phyloP scores from a whole-genome alignment of 2,113 vertebrate genomes.

The Sardina pilchardus region DNA sequence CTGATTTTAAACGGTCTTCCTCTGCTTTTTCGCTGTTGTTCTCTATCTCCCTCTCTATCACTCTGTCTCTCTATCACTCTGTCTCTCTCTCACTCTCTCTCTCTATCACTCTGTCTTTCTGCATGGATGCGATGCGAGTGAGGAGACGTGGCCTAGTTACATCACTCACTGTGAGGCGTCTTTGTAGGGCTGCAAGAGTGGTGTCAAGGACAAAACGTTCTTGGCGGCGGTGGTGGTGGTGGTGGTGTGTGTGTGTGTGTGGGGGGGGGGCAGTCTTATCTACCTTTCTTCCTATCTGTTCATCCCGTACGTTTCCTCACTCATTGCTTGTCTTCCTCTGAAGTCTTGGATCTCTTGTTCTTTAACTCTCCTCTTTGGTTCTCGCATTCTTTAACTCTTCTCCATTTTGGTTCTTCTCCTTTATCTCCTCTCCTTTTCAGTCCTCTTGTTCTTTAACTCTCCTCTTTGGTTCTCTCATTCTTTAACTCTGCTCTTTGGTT shows the following conservation, averaged over 20 bases:
- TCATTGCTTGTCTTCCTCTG: neutral
- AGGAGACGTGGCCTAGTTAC: constrained; percentile 62
- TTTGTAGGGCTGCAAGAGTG: constrained; percentile 54
- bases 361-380: neutral
- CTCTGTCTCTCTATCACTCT: neutral
- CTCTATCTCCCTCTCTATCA: neutral
- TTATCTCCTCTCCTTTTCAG: too few species aligned
- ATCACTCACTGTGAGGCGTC: constrained; percentile 53
- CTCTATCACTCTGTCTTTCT: constrained; percentile 16
- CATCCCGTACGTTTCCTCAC: constrained; percentile 28
- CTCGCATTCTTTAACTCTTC: too few species aligned
- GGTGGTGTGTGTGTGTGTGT: neutral
- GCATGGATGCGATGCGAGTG: constrained; percentile 43
- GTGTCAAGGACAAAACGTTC: constrained; percentile 61
- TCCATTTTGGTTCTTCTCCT: too few species aligned
- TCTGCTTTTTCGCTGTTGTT: neutral
- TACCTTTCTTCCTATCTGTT: constrained; percentile 12
- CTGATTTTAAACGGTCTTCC: neutral
- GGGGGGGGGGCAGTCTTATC: neutral
- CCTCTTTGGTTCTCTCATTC: too few species aligned
- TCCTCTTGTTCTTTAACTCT: too few species aligned
- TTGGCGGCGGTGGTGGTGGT: constrained; percentile 17
- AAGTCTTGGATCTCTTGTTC: neutral
- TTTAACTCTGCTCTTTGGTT: too few species aligned
- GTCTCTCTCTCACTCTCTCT: neutral